A percentile compares a stretch with the other conserved stretches of the same genome.
Evolutionary conservation across 1,140 invertebrate species (phyloP).

Genomic region (Lethrus apterus): DNA sequence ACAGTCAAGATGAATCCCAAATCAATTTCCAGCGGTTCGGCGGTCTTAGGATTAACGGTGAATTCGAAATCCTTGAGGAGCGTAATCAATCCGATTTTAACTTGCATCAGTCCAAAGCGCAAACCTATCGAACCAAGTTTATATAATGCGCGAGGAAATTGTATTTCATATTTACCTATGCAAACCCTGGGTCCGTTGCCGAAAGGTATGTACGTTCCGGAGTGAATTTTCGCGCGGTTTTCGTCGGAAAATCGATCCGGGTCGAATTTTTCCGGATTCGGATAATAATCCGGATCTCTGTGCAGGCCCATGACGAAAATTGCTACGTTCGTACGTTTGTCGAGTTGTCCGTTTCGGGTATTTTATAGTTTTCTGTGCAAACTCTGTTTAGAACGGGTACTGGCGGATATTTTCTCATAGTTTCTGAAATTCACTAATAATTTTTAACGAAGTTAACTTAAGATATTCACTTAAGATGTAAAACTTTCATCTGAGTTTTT

Average conservation of each 20-base stretch:
- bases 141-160: no score
- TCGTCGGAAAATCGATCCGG: constrained; percentile 12
- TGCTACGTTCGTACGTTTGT: not conserved
- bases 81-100: constrained; percentile 34
- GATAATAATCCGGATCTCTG: constrained; percentile 8
- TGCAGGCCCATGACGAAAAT: constrained; percentile 2
- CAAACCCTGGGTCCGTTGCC: constrained; percentile 9
- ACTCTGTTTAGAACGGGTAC: constrained; percentile 1
- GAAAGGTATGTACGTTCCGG: constrained; percentile 7
- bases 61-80: constrained; percentile 34
- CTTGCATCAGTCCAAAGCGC: constrained; percentile 39
- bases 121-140: no score
- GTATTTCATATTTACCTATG: constrained; percentile 7
- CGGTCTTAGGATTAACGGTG: constrained; percentile 28
- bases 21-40: constrained; percentile 26
- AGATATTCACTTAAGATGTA: no score
- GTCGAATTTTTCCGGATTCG: constrained; percentile 2
- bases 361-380: constrained; percentile 4
- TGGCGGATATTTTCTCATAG: constrained; percentile 9
- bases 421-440: constrained; percentile 4
- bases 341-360: not conserved
- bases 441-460: not conserved
- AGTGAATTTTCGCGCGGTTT: not conserved
- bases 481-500: no score
- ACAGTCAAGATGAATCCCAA: constrained; percentile 38